Conservation (phyloP, 2,113 vertebrate species). For the Alligator mississippiensis region DNA sequence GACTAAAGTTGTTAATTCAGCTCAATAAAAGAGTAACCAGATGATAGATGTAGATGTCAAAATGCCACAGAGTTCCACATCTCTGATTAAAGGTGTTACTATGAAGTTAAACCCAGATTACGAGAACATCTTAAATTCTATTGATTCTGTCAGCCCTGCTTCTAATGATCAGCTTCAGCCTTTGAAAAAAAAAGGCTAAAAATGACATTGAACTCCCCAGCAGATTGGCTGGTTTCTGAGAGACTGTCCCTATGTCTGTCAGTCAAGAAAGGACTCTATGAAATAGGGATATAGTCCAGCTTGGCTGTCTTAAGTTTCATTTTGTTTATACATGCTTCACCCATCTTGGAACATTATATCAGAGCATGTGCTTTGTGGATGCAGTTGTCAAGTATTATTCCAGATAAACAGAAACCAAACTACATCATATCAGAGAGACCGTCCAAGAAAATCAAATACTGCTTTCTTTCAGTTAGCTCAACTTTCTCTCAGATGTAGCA, state of each 20-base stretch:
- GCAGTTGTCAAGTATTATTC: conserved; percentile 65
- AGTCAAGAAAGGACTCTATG: conserved; percentile 39
- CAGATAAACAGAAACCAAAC: conserved; percentile 61
- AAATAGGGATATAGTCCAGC: conserved; percentile 55
- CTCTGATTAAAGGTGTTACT: conserved; percentile 75
- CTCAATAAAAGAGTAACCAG: conserved; percentile 58
- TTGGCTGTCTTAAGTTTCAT: conserved; percentile 62
- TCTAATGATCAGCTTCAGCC: conserved; percentile 60
- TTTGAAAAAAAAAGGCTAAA: not conserved
- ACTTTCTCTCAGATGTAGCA: conserved; percentile 43
- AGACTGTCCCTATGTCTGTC: conserved; percentile 29
- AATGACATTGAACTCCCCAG: conserved; percentile 28
- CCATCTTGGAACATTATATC: conserved; percentile 45
- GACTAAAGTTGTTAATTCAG: conserved; percentile 62
- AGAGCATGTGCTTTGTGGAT: conserved; percentile 54
- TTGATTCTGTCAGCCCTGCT: conserved; percentile 72
- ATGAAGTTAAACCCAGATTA: conserved; percentile 71
- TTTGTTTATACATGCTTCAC: conserved; percentile 58
- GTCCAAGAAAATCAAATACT: conserved; percentile 64
- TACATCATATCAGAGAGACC: conserved; percentile 59
- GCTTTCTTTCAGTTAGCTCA: conserved; percentile 39
- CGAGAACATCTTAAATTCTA: conserved; percentile 72
- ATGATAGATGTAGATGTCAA: conserved; percentile 69
- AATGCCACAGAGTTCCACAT: conserved; percentile 56
- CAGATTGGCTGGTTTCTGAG: conserved; percentile 50